Evolutionary conservation across 2,113 vertebrate genomes (phyloP).

Genomic region (Syrrhaptes paradoxus): DNA sequence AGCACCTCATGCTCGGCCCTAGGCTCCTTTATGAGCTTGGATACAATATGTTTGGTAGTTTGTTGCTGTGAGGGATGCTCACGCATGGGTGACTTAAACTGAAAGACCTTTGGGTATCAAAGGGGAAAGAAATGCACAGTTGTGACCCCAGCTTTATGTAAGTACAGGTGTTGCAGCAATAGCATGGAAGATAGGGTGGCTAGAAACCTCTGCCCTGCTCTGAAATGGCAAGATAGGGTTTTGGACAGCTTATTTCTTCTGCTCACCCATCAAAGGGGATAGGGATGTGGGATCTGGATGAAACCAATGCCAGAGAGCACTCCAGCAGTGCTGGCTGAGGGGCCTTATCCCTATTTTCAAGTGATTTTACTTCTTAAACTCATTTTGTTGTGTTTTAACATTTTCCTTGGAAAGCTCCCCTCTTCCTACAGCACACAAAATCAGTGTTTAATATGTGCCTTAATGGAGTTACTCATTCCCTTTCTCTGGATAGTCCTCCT

Average conservation of each 20-base stretch:
- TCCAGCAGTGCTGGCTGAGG: background rate
- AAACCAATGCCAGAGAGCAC: too few species aligned
- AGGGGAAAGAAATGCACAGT: rapidly evolving
- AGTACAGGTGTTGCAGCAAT: background rate
- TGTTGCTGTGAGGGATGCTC: background rate
- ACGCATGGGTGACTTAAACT: rapidly evolving
- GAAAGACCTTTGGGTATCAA: background rate
- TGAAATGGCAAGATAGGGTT: background rate
- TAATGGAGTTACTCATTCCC: background rate
- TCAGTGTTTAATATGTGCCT: background rate
- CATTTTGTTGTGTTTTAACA: background rate
- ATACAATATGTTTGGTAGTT: rapidly evolving
- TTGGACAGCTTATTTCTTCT: background rate
- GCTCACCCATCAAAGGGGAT: rapidly evolving
- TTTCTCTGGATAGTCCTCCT: background rate
- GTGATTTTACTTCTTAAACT: background rate
- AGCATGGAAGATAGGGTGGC: background rate
- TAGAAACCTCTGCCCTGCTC: rapidly evolving
- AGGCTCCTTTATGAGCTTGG: background rate
- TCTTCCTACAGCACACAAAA: background rate
- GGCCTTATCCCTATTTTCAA: background rate
- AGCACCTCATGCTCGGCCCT: background rate
- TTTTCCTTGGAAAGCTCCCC: background rate
- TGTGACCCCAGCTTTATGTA: background rate
- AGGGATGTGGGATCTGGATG: background rate